A percentile compares a stretch with the other conserved stretches of the same genome.
These are phyloP conservation scores for Diplazon laetatorius DNA, from an alignment of 2,888 invertebrate species.

Conservation along the genomic window DNA sequence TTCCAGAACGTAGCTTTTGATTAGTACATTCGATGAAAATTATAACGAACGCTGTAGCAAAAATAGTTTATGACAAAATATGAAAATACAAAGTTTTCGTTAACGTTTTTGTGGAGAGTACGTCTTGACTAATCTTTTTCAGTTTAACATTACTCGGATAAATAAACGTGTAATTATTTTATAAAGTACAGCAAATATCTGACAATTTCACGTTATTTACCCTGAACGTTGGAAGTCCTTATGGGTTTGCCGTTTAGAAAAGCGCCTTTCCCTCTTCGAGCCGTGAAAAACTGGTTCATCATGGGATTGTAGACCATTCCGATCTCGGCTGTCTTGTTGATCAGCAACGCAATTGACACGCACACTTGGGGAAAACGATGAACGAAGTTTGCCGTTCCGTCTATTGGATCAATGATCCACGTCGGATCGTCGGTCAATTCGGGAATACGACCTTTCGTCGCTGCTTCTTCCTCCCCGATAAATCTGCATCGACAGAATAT, in stretches of 20 bases:
- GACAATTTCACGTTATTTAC: slow-evolving; percentile 75
- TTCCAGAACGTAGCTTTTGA: too few species aligned
- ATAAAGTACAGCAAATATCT: too few species aligned
- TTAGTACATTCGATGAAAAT: too few species aligned
- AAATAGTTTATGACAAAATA: too few species aligned
- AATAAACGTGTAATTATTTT: too few species aligned
- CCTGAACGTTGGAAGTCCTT: slow-evolving; percentile 84
- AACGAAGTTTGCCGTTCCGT: slow-evolving; percentile 95
- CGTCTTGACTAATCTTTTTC: too few species aligned
- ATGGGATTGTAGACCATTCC: slow-evolving; percentile 92
- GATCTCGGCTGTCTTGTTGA: slow-evolving; percentile 85
- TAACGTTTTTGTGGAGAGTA: too few species aligned
- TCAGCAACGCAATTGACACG: slow-evolving; percentile 87
- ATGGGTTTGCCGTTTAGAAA: slow-evolving; percentile 88
- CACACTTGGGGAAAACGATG: slow-evolving; percentile 87
- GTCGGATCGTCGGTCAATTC: slow-evolving; percentile 90
- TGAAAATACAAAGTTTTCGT: too few species aligned
- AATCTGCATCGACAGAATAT: neutral
- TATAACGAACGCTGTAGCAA: too few species aligned
- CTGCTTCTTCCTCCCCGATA: slow-evolving; percentile 86
- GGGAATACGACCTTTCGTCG: slow-evolving; percentile 82
- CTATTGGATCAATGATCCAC: slow-evolving; percentile 94
- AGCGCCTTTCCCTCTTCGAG: slow-evolving; percentile 88
- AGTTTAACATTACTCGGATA: too few species aligned
- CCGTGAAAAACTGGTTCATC: slow-evolving; percentile 88